Conservation (phyloP, 2,113 vertebrate species). For the Capreolus pygargus region DNA sequence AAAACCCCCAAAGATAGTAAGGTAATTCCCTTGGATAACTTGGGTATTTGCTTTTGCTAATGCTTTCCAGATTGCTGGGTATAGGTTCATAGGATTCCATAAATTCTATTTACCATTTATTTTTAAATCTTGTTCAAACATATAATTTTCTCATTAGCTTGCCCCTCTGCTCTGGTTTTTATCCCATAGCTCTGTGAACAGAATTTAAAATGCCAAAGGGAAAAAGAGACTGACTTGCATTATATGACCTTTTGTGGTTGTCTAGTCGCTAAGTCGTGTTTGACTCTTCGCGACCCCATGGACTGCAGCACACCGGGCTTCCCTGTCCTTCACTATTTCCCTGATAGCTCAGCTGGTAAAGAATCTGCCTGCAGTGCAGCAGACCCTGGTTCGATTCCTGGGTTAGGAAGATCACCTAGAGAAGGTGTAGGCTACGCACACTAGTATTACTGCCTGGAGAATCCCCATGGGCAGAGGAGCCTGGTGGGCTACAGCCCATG, state of each 20-base stretch:
- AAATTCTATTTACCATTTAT: neutral
- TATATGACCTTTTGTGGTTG: neutral
- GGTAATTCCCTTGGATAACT: neutral
- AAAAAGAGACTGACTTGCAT: neutral
- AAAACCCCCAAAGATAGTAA: neutral
- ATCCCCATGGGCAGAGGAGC: neutral
- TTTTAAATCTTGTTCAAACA: neutral
- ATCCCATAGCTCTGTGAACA: neutral
- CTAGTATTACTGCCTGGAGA: neutral
- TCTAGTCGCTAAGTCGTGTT: too few species aligned
- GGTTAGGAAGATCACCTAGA: neutral
- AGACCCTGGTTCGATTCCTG: neutral
- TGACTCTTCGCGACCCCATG: neutral
- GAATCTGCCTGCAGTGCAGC: neutral
- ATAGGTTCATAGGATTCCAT: neutral
- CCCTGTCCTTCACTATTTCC: neutral
- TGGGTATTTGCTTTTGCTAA: neutral
- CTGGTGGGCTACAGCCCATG: neutral
- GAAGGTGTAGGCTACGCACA: neutral
- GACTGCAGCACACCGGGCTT: neutral
- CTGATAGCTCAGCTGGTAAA: neutral
- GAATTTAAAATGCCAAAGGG: neutral
- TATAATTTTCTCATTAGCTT: neutral
- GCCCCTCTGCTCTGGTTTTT: neutral
- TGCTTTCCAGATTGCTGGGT: neutral